A percentile compares a stretch with the other conserved stretches of the same genome.
Conservation (phyloP, 1,140 invertebrate genomes). For the Pemphigus obesinymphae region DNA sequence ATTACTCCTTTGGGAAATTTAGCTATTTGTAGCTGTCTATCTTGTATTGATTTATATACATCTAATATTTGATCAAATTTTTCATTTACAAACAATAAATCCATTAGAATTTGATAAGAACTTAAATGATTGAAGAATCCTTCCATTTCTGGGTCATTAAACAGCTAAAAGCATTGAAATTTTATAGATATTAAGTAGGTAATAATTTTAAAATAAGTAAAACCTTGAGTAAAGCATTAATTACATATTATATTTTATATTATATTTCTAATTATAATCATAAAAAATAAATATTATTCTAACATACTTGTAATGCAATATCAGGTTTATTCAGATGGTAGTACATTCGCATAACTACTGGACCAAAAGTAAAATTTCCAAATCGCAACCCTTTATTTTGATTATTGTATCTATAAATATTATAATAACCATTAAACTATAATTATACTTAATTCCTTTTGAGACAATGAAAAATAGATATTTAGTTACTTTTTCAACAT, state of each 20-base stretch:
- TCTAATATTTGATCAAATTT: constrained; percentile 65
- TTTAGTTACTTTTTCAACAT: constrained; percentile 64
- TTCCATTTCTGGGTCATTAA: constrained; percentile 58
- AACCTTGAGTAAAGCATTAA: background rate
- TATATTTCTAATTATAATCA: no score
- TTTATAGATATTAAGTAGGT: no score
- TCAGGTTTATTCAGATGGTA: constrained; percentile 65
- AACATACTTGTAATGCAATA: constrained; percentile 57
- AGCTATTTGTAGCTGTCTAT: constrained; percentile 56
- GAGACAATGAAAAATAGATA: no score
- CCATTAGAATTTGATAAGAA: constrained; percentile 64
- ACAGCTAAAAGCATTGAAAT: no score
- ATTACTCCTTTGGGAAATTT: constrained; percentile 65
- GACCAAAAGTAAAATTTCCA: constrained; percentile 75
- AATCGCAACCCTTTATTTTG: constrained; percentile 69
- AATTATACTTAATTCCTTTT: no score
- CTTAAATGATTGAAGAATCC: constrained; percentile 68
- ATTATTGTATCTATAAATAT: constrained; percentile 61
- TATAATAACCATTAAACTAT: no score
- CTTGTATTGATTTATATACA: constrained; percentile 59
- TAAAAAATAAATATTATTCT: background rate
- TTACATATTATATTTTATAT: no score
- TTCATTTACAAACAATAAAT: constrained; percentile 65
- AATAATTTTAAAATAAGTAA: background rate
- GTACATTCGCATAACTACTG: constrained; percentile 74